phyloP scores from a whole-genome alignment of 2,888 invertebrate species.

The Tuta absoluta region DNA sequence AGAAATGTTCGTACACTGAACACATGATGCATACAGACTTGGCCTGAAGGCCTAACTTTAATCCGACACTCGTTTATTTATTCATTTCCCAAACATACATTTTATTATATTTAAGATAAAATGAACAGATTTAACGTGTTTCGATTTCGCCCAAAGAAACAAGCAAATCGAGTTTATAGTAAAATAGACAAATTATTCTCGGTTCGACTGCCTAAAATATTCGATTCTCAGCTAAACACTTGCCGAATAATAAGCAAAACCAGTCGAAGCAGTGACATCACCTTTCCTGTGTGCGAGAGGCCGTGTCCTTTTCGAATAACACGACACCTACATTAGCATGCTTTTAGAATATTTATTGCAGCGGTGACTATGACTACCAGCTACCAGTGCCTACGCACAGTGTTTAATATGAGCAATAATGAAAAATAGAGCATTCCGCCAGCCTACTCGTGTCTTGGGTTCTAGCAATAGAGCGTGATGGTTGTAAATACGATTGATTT shows the following conservation, averaged over 20 bases:
- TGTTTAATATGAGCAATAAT: slow-evolving; percentile 7
- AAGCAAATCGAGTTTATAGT: slow-evolving; percentile 20
- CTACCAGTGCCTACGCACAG: neutral
- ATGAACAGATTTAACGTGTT: neutral
- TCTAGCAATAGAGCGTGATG: neutral
- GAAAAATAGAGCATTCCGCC: slow-evolving; percentile 2
- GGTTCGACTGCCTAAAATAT: slow-evolving; percentile 55
- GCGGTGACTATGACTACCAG: too few species aligned
- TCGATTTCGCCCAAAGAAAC: neutral
- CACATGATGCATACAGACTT: slow-evolving; percentile 26
- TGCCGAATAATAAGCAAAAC: slow-evolving; percentile 73
- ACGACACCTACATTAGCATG: slow-evolving; percentile 31
- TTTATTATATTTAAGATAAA: neutral
- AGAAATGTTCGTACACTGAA: slow-evolving; percentile 39
- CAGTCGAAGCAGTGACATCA: slow-evolving; percentile 78
- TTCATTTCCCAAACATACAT: neutral
- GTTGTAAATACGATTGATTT: slow-evolving; percentile 8
- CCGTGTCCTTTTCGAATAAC: slow-evolving; percentile 59
- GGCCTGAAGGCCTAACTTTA: slow-evolving; percentile 28
- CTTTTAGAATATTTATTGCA: slow-evolving; percentile 17
- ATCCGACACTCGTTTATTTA: slow-evolving; percentile 18
- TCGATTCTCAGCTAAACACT: slow-evolving; percentile 59
- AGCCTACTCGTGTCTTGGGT: neutral
- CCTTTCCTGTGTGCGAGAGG: slow-evolving; percentile 70
- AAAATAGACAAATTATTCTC: slow-evolving; percentile 41